Percentiles rank a stretch among this genome's conserved stretches.
Evolutionary conservation across 2,797 vertebrate genomes (phyloP).

Genomic region (Trichosurus vulpecula): DNA sequence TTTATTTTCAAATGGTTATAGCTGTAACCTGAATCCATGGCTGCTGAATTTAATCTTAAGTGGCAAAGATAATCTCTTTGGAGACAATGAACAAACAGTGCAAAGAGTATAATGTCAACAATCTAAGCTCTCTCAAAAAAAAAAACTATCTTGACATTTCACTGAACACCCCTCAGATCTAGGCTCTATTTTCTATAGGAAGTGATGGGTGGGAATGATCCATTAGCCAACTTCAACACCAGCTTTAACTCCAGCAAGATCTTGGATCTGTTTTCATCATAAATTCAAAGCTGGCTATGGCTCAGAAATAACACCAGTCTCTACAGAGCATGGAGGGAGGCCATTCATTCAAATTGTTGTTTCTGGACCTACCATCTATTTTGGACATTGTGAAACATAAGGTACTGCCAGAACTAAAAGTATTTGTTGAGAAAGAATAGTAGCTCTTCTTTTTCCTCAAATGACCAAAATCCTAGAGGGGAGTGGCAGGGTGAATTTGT

Average conservation of each 20-base stretch:
- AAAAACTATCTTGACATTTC: background rate
- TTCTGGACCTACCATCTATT: constrained; percentile 58
- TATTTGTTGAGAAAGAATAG: constrained; percentile 21
- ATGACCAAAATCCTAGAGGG: background rate
- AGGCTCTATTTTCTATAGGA: background rate
- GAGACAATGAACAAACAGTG: background rate
- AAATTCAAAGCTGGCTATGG: constrained; percentile 46
- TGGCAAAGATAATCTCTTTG: constrained; percentile 3
- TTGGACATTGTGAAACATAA: constrained; percentile 49
- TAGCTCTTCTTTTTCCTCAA: background rate
- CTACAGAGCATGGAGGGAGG: constrained; percentile 33
- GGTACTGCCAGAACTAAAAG: constrained; percentile 51
- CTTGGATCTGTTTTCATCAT: constrained; percentile 51
- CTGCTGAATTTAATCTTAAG: constrained; percentile 28
- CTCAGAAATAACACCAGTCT: constrained; percentile 63
- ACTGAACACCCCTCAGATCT: background rate
- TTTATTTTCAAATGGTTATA: constrained; percentile 29
- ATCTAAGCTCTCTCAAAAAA: constrained; percentile 10
- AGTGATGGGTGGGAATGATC: background rate
- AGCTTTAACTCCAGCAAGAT: constrained; percentile 34
- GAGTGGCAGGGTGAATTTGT: background rate
- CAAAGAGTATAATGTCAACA: background rate
- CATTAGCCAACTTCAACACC: constrained; percentile 33
- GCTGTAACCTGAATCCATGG: constrained; percentile 4
- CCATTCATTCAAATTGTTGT: constrained; percentile 53